These are phyloP conservation scores for Fregata magnificens DNA, from an alignment of 2,113 vertebrate genomes.

Conservation along the genomic window DNA sequence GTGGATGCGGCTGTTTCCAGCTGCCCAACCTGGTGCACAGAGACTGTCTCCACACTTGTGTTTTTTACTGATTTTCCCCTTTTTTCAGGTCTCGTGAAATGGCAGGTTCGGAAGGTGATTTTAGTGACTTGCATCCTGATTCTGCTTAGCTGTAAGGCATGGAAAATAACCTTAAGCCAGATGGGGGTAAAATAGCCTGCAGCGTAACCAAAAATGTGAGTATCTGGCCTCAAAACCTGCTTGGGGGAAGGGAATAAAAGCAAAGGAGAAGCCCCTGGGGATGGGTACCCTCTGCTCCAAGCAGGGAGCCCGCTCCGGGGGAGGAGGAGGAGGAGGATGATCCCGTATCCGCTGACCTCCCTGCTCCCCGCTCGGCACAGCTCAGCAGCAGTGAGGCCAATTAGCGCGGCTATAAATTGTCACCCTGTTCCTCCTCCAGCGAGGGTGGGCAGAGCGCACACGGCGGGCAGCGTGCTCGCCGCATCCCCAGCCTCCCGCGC, in stretches of 20 bases:
- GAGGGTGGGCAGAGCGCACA: not conserved
- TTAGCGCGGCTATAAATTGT: not conserved
- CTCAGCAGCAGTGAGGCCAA: not conserved
- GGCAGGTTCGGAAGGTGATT: not conserved
- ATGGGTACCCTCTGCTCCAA: not conserved
- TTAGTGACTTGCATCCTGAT: not conserved
- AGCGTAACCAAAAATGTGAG: not conserved
- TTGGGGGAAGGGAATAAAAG: not conserved
- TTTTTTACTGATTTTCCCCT: not conserved
- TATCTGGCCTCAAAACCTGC: not conserved
- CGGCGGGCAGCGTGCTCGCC: fast-evolving
- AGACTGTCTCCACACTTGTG: not conserved
- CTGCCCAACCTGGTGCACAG: not conserved
- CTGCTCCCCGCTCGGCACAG: not conserved
- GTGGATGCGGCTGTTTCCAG: not conserved
- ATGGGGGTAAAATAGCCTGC: not conserved
- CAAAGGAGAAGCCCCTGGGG: not conserved
- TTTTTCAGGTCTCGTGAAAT: not conserved
- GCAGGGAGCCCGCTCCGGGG: not conserved
- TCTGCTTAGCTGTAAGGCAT: not conserved
- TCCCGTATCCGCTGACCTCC: not conserved
- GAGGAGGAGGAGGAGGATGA: not conserved
- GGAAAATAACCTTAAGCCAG: not conserved
- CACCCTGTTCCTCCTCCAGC: not conserved
- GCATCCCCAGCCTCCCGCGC: not conserved